Evolutionary conservation across 23 tunicate species (phyloP).

Genomic region (Trididemnum miniatum): DNA sequence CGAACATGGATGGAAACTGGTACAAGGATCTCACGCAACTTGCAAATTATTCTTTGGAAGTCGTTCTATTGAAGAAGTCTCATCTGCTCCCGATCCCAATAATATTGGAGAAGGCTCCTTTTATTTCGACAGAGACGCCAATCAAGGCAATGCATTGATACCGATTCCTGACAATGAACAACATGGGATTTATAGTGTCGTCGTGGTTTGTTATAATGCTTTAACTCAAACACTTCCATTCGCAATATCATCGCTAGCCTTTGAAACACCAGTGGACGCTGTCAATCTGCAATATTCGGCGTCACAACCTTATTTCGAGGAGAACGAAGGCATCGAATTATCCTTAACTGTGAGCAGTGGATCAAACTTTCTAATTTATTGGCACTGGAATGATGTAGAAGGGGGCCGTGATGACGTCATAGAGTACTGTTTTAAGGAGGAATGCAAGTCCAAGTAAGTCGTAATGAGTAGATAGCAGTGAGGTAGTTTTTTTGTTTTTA

Average conservation of each 20-base stretch:
- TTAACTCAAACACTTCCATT: slow-evolving; percentile 35
- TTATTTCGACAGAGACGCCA: slow-evolving; percentile 32
- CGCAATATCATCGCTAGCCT: slow-evolving; percentile 32
- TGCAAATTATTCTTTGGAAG: slow-evolving; percentile 57
- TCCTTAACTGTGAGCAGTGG: slow-evolving; percentile 20
- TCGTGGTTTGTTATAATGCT: slow-evolving; percentile 55
- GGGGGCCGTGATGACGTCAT: slow-evolving; percentile 30
- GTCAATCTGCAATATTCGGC: not conserved
- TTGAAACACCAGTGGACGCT: slow-evolving; percentile 38
- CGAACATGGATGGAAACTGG: slow-evolving; percentile 48
- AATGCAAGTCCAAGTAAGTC: slow-evolving; percentile 42
- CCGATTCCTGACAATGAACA: slow-evolving; percentile 6
- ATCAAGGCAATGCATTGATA: slow-evolving; percentile 53
- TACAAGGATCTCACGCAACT: slow-evolving; percentile 45
- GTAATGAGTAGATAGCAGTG: no score
- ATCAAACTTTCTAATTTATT: slow-evolving; percentile 34
- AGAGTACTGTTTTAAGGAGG: slow-evolving; percentile 58
- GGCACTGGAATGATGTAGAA: slow-evolving; percentile 33
- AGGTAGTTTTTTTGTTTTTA: no score
- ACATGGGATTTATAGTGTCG: slow-evolving; percentile 27
- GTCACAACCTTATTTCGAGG: not conserved
- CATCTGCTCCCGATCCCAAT: not conserved
- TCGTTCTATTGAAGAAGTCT: slow-evolving; percentile 12
- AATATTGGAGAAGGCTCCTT: slow-evolving; percentile 2
- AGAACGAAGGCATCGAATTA: slow-evolving; percentile 34